Evolutionary conservation across 2,888 invertebrate genomes (phyloP).

Genomic region (Diploptera punctata): DNA sequence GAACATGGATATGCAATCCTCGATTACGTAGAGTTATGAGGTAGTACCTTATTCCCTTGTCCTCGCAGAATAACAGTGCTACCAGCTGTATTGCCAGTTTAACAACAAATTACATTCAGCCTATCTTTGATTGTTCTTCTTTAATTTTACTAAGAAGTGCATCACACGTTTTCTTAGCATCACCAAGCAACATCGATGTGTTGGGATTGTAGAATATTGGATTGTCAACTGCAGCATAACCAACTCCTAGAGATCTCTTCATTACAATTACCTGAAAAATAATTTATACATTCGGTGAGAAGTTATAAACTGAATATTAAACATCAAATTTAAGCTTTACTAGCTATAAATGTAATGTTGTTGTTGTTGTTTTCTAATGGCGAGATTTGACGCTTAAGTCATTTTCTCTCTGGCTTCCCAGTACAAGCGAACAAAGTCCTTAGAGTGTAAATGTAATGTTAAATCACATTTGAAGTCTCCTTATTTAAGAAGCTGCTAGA

Average conservation of each 20-base stretch:
- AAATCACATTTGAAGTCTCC: too few relatives aligned
- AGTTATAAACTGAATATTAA: too few relatives aligned
- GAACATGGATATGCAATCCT: too few relatives aligned
- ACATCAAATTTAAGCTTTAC: too few relatives aligned
- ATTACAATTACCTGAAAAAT: conserved; percentile 78
- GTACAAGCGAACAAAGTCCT: too few relatives aligned
- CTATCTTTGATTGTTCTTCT: conserved; percentile 47
- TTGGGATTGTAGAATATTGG: conserved; percentile 91
- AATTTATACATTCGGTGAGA: background rate
- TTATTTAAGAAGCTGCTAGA: too few relatives aligned
- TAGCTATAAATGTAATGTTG: too few relatives aligned
- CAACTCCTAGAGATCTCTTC: conserved; percentile 87
- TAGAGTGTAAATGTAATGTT: too few relatives aligned
- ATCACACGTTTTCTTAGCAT: conserved; percentile 92
- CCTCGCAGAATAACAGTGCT: background rate
- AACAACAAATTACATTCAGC: background rate
- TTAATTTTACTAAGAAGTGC: conserved; percentile 73
- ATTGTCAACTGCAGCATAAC: conserved; percentile 92
- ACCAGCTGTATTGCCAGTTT: background rate
- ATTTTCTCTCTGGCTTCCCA: too few relatives aligned
- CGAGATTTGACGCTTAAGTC: too few relatives aligned
- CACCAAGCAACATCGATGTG: conserved; percentile 86
- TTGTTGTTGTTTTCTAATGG: too few relatives aligned
- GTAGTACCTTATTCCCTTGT: background rate
- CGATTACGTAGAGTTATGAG: too few relatives aligned